Conservation (phyloP, 2,797 vertebrate genomes). For the Hippoglossus hippoglossus region DNA sequence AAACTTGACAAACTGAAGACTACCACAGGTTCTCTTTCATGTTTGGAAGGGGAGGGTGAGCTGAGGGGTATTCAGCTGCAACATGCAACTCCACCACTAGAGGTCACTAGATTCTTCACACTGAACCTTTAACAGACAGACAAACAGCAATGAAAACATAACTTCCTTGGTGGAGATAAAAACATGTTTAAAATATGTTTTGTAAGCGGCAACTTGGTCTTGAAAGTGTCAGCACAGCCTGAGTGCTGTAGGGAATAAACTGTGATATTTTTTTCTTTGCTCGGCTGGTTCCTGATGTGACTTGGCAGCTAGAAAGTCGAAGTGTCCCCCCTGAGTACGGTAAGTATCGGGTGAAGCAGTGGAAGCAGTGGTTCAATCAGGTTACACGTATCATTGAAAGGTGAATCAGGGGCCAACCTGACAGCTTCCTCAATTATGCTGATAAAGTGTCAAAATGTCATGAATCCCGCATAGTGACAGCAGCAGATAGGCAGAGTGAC, state of each 20-base stretch:
- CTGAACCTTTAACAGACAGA: too few relatives aligned
- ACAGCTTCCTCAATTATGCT: conserved; percentile 54
- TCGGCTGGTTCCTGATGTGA: conserved; percentile 45
- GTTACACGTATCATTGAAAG: conserved; percentile 49
- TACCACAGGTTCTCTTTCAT: too few relatives aligned
- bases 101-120: too few relatives aligned
- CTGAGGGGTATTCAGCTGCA: too few relatives aligned
- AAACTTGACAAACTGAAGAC: too few relatives aligned
- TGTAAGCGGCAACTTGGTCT: neutral
- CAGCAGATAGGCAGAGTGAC: conserved; percentile 33
- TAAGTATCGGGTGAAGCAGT: conserved; percentile 35
- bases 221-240: conserved; percentile 25
- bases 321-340: conserved; percentile 51
- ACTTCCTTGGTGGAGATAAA: too few relatives aligned
- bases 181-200: too few relatives aligned
- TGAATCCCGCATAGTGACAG: conserved; percentile 15
- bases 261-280: conserved; percentile 31
- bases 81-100: too few relatives aligned
- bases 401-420: conserved; percentile 44
- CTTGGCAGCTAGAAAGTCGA: conserved; percentile 39
- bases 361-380: conserved; percentile 50
- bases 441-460: conserved; percentile 55
- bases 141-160: too few relatives aligned
- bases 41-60: too few relatives aligned
- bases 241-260: conserved; percentile 21